These are phyloP conservation scores for Amphimallon solstitiale DNA, from an alignment of 2,888 invertebrate genomes.

Conservation along the genomic window DNA sequence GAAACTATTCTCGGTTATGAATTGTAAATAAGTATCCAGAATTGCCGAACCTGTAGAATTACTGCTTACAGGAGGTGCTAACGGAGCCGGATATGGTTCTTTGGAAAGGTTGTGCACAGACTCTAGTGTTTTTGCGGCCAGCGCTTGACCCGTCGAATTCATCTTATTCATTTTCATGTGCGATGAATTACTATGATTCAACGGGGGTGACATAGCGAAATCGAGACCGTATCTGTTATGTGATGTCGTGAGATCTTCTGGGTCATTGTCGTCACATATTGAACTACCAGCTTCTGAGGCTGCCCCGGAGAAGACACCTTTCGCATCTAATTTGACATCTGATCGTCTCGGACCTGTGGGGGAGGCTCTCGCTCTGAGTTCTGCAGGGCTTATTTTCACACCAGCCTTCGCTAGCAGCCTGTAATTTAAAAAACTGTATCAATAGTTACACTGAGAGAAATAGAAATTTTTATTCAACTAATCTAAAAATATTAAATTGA, in stretches of 20 bases:
- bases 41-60: conserved; percentile 79
- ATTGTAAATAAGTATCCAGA: conserved; percentile 87
- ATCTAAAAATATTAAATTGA: no score
- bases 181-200: conserved; percentile 51
- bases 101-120: conserved; percentile 71
- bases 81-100: conserved; percentile 76
- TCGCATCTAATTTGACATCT: conserved; percentile 81
- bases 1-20: conserved; percentile 85
- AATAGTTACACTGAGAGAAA: no score
- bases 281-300: conserved; percentile 77
- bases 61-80: conserved; percentile 60
- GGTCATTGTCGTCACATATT: conserved; percentile 82
- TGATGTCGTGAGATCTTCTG: conserved; percentile 82
- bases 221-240: conserved; percentile 64
- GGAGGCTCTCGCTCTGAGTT: conserved; percentile 84
- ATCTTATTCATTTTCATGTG: conserved; percentile 65
- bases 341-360: conserved; percentile 84
- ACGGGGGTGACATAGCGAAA: conserved; percentile 66
- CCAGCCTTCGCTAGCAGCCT: conserved; percentile 88
- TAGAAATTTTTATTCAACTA: no score
- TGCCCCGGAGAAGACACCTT: conserved; percentile 73
- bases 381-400: conserved; percentile 86
- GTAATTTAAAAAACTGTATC: conserved; percentile 47
- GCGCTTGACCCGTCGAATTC: conserved; percentile 63
- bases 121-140: conserved; percentile 75